Evolutionary conservation across 2,113 vertebrate genomes (phyloP).

Genomic region (Pristiophorus japonicus): DNA sequence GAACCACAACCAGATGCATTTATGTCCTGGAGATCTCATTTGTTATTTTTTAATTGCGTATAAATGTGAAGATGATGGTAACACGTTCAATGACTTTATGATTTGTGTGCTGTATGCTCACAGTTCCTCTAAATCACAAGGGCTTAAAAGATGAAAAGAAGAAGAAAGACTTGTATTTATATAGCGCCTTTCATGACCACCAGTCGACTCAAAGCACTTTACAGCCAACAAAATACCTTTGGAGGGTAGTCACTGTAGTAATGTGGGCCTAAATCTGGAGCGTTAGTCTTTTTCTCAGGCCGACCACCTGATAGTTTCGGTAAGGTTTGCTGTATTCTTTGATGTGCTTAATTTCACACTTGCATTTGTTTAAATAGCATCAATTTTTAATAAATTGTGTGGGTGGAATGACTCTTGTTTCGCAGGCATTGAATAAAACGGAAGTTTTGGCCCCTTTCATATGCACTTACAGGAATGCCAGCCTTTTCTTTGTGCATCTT

Average conservation of each 20-base stretch:
- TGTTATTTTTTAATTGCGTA: slow-evolving; percentile 25
- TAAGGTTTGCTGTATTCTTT: neutral
- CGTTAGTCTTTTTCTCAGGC: neutral
- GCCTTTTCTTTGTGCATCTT: neutral
- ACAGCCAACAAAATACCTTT: no score
- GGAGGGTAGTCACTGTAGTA: no score
- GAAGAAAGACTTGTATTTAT: no score
- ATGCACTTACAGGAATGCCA: neutral
- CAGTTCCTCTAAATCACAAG: neutral
- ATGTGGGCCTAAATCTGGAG: neutral
- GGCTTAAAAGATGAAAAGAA: neutral
- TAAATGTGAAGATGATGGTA: neutral
- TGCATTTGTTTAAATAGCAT: neutral
- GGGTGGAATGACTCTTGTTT: neutral
- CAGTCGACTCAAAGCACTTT: no score
- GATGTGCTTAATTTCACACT: neutral
- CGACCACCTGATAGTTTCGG: neutral
- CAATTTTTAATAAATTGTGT: neutral
- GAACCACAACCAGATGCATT: neutral
- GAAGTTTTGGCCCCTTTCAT: no score
- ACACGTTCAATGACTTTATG: neutral
- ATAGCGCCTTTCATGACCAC: no score
- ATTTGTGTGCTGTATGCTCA: neutral
- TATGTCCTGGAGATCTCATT: neutral
- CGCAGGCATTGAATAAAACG: neutral